Evolutionary conservation across 2,888 invertebrate genomes (phyloP).

Genomic region (Ptychoptera contaminata): DNA sequence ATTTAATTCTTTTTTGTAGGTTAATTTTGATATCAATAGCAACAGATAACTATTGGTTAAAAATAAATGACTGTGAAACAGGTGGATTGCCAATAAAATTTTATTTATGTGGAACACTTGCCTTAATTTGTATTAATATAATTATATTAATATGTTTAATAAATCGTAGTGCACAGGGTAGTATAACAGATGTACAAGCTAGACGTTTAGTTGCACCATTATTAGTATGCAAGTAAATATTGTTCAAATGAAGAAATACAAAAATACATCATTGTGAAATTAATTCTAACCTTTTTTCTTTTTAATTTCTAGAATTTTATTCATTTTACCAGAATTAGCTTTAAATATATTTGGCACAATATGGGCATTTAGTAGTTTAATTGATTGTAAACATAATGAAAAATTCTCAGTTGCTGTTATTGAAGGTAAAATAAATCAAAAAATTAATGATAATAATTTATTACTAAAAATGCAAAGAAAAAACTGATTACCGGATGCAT

Average conservation of each 20-base stretch:
- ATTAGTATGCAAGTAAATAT: constrained; percentile 49
- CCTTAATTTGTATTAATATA: constrained; percentile 45
- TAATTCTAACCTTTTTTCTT: neutral
- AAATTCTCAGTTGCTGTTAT: constrained; percentile 55
- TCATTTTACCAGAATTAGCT: constrained; percentile 60
- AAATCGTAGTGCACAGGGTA: constrained; percentile 58
- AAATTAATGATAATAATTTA: neutral
- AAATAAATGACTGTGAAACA: constrained; percentile 50
- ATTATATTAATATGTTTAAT: constrained; percentile 48
- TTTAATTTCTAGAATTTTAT: constrained; percentile 41
- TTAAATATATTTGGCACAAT: constrained; percentile 69
- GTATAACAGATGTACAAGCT: constrained; percentile 57
- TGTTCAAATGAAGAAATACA: constrained; percentile 7
- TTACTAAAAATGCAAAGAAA: neutral
- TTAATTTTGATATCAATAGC: constrained; percentile 47
- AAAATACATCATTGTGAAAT: too few species aligned
- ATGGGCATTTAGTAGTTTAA: constrained; percentile 60
- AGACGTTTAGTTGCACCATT: constrained; percentile 55
- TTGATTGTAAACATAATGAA: constrained; percentile 49
- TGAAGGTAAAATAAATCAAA: constrained; percentile 39
- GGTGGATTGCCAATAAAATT: constrained; percentile 53
- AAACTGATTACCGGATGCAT: neutral
- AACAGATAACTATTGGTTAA: constrained; percentile 44
- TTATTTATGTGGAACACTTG: constrained; percentile 55
- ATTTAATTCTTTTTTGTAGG: constrained; percentile 30